A percentile compares a stretch with the other conserved stretches of the same genome.
These are phyloP conservation scores for Volucella inflata DNA, from an alignment of 2,888 invertebrate genomes.

Conservation along the genomic window DNA sequence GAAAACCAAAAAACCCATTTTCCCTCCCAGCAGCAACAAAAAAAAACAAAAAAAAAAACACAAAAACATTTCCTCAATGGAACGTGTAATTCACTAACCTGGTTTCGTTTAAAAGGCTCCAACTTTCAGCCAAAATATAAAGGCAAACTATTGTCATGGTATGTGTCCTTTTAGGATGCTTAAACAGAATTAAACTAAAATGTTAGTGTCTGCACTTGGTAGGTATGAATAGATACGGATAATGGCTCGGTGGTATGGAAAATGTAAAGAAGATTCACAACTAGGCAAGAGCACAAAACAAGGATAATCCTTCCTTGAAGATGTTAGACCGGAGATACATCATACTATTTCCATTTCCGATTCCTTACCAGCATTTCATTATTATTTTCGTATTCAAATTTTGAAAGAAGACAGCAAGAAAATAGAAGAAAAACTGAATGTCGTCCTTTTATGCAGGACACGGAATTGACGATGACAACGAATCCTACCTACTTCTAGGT, in stretches of 20 bases:
- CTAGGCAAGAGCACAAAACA: background rate
- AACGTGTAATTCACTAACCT: conserved; percentile 63
- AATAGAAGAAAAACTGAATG: too few species aligned
- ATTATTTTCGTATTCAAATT: conserved; percentile 71
- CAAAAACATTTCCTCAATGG: conserved; percentile 33
- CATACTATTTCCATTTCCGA: conserved; percentile 65
- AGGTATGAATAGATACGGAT: too few species aligned
- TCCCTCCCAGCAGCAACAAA: background rate
- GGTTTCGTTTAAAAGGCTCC: conserved; percentile 47
- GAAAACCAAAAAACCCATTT: conserved; percentile 37
- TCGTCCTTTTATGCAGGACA: conserved; percentile 63
- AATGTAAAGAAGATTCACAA: too few species aligned
- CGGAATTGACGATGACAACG: conserved; percentile 53
- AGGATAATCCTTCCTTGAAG: conserved; percentile 44
- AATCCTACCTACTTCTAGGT: too few species aligned
- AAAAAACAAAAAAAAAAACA: conserved; percentile 16
- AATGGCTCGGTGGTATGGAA: background rate
- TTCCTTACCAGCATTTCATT: conserved; percentile 43
- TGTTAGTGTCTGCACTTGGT: conserved; percentile 18
- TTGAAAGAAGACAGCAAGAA: conserved; percentile 6
- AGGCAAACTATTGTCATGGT: background rate
- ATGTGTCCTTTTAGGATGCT: conserved; percentile 19
- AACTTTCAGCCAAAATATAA: background rate
- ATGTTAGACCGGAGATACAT: conserved; percentile 45
- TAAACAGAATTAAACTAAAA: conserved; percentile 65